These are phyloP conservation scores for Callimorpha dominula DNA, from an alignment of 2,888 invertebrate genomes.

Conservation along the genomic window DNA sequence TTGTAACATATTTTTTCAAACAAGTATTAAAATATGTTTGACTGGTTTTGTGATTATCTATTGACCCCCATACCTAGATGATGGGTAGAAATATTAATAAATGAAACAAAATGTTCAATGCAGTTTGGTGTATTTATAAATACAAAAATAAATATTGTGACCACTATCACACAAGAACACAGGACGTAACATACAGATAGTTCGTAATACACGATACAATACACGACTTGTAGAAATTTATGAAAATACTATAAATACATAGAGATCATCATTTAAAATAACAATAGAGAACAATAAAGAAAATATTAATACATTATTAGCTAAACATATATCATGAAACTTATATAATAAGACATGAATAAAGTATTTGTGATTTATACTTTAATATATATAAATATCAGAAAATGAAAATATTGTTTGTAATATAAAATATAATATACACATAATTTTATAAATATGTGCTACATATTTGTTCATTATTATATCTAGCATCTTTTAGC, in stretches of 20 bases:
- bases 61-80: not conserved
- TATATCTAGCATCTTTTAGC: conserved; percentile 22
- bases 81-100: not conserved
- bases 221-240: conserved; percentile 42
- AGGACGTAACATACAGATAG: conserved; percentile 51
- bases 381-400: conserved; percentile 13
- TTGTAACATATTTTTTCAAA: not conserved
- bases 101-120: conserved; percentile 32
- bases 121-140: conserved; percentile 49
- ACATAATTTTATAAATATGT: too few relatives aligned
- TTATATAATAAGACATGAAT: too few relatives aligned
- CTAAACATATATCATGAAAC: conserved; percentile 19
- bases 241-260: conserved; percentile 41
- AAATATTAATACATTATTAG: conserved; percentile 27
- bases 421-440: too few relatives aligned
- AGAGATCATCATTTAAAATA: conserved; percentile 44
- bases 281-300: conserved; percentile 32
- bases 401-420: too few relatives aligned
- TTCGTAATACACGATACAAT: conserved; percentile 67
- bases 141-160: conserved; percentile 52
- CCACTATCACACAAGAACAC: conserved; percentile 54
- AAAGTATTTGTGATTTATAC: not conserved
- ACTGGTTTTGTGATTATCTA: not conserved
- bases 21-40: not conserved
- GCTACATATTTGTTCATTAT: conserved; percentile 2